Evolutionary conservation across 2,797 vertebrate species (phyloP), one percentile per base, ranked within the genome.

Genomic region (Mormyrus hasselquistii): DNA sequence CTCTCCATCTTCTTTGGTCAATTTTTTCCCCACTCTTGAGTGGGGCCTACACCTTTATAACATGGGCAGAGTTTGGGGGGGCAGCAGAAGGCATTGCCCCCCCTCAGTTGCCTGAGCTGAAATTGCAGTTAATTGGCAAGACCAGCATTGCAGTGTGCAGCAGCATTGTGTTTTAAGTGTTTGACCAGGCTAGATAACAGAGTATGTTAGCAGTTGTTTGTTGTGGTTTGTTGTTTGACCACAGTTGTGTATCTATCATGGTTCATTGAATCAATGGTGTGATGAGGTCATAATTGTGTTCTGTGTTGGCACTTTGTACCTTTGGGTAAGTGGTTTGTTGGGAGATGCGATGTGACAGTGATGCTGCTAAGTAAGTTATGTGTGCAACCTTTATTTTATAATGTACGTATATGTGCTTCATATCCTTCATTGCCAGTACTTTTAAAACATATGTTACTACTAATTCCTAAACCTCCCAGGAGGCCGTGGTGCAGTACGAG

Each of bases 401-500:
- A 62, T 25, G n/a, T 62, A 22, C 22, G n/a, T 62, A 22, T 9
- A 25, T 22, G 25, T 62, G 25, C 22, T 25, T 62, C n/a, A 62
- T 62, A 25, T 25, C 22, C n/a, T 9, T 25, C 22, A 25, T 8
- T 25, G 8, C 59, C 2, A 25, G 3, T 62, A 62, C 59, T 62
- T 62, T 73, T 16, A 7, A 73, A 38, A 5, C 65, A 6, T 34
- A 69, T 38, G 65, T 16, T 73, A 16, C 65, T 73, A 4, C 29
- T 73, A 16, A 38, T 38, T 38, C 34, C 12, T 38, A 16, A 38
- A 73, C 69, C 55, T 89, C 87, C 53, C 94, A 99, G 99, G 99
- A 99, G 95, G 99, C 98, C 0, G 96, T 98, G 92, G 97, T 99
- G 89, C 98, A 99, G 90, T 98, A 99, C 90, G 99, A 99, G 53